Base-by-base conservation (phyloP, 2,888 invertebrate genomes). In the Coenonympha arcania region DNA sequence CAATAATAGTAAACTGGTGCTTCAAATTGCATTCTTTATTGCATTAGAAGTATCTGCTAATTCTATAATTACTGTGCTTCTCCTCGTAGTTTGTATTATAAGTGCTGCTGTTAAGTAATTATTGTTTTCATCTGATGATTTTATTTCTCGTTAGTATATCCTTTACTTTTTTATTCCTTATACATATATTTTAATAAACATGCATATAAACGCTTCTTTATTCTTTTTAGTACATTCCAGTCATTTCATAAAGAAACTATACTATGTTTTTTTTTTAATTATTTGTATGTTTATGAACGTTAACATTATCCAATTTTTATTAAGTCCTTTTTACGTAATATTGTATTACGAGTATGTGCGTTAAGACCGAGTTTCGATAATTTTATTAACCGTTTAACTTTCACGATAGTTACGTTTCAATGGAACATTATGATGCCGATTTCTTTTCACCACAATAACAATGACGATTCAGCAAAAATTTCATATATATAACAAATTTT, bases 261-360 rank as follows among this genome's bases (percentile, higher is more conserved):
- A n/a, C n/a, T n/a, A n/a, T n/a, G n/a, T n/a, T n/a, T n/a, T n/a
- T n/a, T n/a, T 40, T 22, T 18, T 22, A 6, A 43, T 13, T 31
- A 31, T 30, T n/a, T 11, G 19, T 30, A 19, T n/a, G 11, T 11
- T 28, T 46, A 26, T n/a, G n/a, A n/a, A 37, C 26, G 19, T 45
- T 8, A 45, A 42, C 31, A 31, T 31, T 20, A 43, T 43, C 4
- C 26, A 36, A 46, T 8, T 39, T 31, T 47, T 31, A 22, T 31
- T 19, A 19, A 13, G 6, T 40, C 19, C 34, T 24, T 33, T 24
- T 52, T 52, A 52, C 44, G 34, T 19, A 43, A 45, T 48, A 31
- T 13, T 20, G 22, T 39, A 24, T 20, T 33, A 22, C 24, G 24
- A 24, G 15, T 15, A 4, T n/a, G n/a, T 16, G 9, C 16, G 31